These are phyloP conservation scores for Leptogaster cylindrica DNA, from an alignment of 2,888 invertebrate genomes.

Conservation along the genomic window DNA sequence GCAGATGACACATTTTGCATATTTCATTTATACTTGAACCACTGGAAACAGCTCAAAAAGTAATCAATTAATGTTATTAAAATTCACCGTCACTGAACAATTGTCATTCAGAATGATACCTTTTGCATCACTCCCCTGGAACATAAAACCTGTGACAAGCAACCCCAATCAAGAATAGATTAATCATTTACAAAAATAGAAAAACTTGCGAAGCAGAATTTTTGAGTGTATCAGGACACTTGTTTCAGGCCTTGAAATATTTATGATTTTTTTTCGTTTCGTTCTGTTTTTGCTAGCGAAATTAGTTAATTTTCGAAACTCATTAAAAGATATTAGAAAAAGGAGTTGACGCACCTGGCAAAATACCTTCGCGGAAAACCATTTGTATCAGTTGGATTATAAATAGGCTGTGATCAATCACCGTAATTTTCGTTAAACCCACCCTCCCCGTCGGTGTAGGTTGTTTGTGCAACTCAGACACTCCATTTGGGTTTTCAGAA, in stretches of 20 bases:
- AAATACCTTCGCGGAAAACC: too few species aligned
- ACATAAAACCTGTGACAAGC: constrained; percentile 5
- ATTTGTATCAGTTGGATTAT: too few species aligned
- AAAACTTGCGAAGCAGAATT: too few species aligned
- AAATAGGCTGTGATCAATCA: constrained; percentile 16
- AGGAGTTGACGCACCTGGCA: neutral
- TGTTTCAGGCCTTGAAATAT: too few species aligned
- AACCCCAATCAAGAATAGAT: constrained; percentile 20
- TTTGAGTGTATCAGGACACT: too few species aligned
- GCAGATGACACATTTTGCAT: neutral
- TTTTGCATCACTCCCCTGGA: neutral
- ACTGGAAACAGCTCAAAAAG: constrained; percentile 12
- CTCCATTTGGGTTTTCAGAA: too few species aligned
- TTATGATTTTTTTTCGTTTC: too few species aligned
- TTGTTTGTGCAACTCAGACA: too few species aligned
- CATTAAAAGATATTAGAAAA: neutral
- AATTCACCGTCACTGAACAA: neutral
- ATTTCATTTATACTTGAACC: neutral
- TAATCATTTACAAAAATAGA: too few species aligned
- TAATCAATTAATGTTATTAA: constrained; percentile 21
- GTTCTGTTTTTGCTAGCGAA: too few species aligned
- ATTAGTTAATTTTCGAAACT: constrained; percentile 20
- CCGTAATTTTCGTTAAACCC: constrained; percentile 17
- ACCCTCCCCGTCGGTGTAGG: too few species aligned
- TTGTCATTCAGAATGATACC: neutral